phyloP scores from a whole-genome alignment of 2,113 vertebrate species.

The Mohoua ochrocephala region DNA sequence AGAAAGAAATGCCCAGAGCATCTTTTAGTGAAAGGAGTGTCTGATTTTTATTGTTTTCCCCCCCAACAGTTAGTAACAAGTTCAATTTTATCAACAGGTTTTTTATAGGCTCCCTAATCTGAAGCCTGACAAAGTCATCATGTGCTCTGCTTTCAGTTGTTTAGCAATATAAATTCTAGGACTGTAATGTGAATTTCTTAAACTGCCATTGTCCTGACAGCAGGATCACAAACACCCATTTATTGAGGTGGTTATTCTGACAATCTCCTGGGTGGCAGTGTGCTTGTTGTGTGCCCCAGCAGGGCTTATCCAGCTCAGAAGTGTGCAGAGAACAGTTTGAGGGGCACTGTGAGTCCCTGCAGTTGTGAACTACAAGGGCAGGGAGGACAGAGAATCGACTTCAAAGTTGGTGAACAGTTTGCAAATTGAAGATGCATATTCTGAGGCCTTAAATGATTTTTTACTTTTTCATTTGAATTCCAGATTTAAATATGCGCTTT shows the following conservation, averaged over 20 bases:
- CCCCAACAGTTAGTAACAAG: neutral
- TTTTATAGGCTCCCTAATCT: neutral
- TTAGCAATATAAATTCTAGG: neutral
- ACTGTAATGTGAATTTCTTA: neutral
- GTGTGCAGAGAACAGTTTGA: neutral
- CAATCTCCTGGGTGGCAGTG: neutral
- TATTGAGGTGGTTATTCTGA: neutral
- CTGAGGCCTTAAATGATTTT: neutral
- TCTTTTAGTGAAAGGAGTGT: neutral
- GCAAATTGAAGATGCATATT: neutral
- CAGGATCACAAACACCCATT: neutral
- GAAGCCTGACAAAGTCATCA: neutral
- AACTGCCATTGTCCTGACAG: neutral
- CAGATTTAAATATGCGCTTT: neutral
- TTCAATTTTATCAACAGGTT: neutral
- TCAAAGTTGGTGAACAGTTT: neutral
- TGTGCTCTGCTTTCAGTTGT: neutral
- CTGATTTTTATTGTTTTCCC: neutral
- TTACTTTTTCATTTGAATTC: neutral
- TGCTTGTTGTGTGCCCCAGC: neutral
- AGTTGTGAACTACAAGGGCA: neutral
- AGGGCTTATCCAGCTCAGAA: neutral
- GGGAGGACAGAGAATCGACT: neutral
- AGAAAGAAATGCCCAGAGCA: neutral
- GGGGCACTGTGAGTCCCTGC: accelerated